These are phyloP conservation scores for Brotula barbata DNA, from an alignment of 2,797 vertebrate species.

Conservation along the genomic window DNA sequence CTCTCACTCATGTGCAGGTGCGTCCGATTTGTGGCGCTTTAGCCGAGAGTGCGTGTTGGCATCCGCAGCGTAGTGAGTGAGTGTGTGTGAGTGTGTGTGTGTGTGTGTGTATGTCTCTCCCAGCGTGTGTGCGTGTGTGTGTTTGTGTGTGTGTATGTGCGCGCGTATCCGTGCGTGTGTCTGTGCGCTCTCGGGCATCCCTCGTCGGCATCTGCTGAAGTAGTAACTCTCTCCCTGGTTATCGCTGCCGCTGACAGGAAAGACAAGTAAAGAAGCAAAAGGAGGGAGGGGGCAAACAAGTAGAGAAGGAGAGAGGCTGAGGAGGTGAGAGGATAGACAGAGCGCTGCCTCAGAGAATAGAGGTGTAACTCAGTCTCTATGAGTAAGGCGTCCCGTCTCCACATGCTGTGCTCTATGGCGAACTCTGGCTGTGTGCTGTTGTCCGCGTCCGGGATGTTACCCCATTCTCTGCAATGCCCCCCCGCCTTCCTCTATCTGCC, in stretches of 20 bases:
- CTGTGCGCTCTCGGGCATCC: slow-evolving; percentile 19
- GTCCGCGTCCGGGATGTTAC: slow-evolving; percentile 91
- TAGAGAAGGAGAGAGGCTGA: slow-evolving; percentile 36
- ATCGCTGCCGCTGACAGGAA: slow-evolving; percentile 14
- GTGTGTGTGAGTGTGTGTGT: slow-evolving; percentile 20
- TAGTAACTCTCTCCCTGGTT: slow-evolving; percentile 41
- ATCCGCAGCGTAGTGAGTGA: slow-evolving; percentile 14
- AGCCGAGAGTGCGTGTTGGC: slow-evolving; percentile 30
- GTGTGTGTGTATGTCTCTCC: too few relatives aligned
- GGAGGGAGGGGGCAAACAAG: slow-evolving; percentile 31
- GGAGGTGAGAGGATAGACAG: slow-evolving; percentile 39
- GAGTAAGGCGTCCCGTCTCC: slow-evolving; percentile 83
- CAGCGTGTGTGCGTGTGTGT: slow-evolving; percentile 18
- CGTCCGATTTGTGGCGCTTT: neutral
- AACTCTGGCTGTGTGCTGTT: slow-evolving; percentile 95
- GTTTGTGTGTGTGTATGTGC: slow-evolving; percentile 25
- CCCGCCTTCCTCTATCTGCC: slow-evolving; percentile 94
- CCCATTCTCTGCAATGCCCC: slow-evolving; percentile 89
- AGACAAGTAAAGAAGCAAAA: slow-evolving; percentile 39
- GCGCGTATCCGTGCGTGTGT: slow-evolving; percentile 6
- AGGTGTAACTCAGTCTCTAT: slow-evolving; percentile 73
- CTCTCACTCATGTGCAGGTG: too few relatives aligned
- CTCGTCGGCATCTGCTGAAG: slow-evolving; percentile 42
- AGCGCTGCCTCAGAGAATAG: slow-evolving; percentile 40
- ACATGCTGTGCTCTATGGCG: slow-evolving; percentile 97